Conservation (phyloP, 2,113 vertebrate genomes). For the Ptilonorhynchus violaceus region DNA sequence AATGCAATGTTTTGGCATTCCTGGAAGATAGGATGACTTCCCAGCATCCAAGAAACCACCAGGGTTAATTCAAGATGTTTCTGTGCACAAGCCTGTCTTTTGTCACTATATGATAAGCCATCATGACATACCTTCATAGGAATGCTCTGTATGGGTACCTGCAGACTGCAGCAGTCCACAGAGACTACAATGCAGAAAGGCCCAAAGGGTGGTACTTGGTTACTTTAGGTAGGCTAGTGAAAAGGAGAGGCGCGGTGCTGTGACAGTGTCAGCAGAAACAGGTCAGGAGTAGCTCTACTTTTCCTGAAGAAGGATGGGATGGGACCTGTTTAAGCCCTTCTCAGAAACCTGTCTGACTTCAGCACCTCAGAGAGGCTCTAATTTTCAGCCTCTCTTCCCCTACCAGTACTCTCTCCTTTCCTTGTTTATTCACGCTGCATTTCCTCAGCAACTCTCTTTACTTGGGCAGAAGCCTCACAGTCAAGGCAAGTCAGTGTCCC, state of each 20-base stretch:
- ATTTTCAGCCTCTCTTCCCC: background rate
- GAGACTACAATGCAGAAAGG: background rate
- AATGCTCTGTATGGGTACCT: background rate
- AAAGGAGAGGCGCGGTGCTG: background rate
- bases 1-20: slow-evolving; percentile 39
- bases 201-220: background rate
- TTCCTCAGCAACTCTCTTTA: background rate
- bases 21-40: slow-evolving; percentile 15
- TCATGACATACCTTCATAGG: background rate
- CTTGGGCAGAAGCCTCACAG: background rate
- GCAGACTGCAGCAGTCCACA: background rate
- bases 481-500: background rate
- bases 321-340: background rate
- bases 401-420: background rate
- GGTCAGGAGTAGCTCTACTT: background rate
- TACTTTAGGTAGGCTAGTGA: background rate
- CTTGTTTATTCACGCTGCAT: background rate
- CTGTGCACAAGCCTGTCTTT: background rate
- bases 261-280: background rate
- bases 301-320: background rate
- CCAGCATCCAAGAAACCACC: background rate
- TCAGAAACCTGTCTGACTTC: background rate
- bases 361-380: background rate
- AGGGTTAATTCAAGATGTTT: background rate
- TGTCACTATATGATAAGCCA: background rate